These are phyloP conservation scores for Chlorops oryzae DNA, from an alignment of 1,140 invertebrate genomes.

Conservation along the genomic window DNA sequence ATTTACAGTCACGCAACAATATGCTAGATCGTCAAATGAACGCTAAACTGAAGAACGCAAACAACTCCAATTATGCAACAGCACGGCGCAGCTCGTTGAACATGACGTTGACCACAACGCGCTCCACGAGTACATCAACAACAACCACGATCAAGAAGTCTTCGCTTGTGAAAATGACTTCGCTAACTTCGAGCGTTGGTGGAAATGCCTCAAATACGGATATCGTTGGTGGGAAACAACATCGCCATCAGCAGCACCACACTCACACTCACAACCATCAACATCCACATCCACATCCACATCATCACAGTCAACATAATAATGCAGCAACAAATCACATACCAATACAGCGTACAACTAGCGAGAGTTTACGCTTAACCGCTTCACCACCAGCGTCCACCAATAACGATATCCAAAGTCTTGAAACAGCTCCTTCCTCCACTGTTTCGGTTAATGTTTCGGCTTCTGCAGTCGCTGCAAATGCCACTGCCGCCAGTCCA, in stretches of 20 bases:
- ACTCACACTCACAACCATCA: constrained; percentile 19
- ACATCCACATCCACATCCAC: constrained; percentile 13
- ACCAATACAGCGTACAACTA: constrained; percentile 69
- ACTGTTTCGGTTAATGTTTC: too few relatives aligned
- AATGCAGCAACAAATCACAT: constrained; percentile 36
- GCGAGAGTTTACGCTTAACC: constrained; percentile 64
- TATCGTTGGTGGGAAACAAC: constrained; percentile 14
- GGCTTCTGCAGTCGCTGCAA: constrained; percentile 4
- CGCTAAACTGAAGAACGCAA: constrained; percentile 28
- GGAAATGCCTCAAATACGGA: constrained; percentile 6
- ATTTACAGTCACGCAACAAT: constrained; percentile 13
- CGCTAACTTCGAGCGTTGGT: constrained; percentile 15
- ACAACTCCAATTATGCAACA: constrained; percentile 26
- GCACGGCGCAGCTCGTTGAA: too few relatives aligned
- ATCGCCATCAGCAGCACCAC: constrained; percentile 20
- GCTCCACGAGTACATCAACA: constrained; percentile 12
- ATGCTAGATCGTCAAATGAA: constrained; percentile 40
- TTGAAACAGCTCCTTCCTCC: too few relatives aligned
- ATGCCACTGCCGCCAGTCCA: too few relatives aligned
- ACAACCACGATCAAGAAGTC: constrained; percentile 32
- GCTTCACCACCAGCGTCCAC: too few relatives aligned
- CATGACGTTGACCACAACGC: constrained; percentile 10
- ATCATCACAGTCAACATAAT: constrained; percentile 9
- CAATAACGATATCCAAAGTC: too few relatives aligned
- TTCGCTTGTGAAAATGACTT: constrained; percentile 36